Percentiles rank a stretch among this genome's conserved stretches.
phyloP scores from a whole-genome alignment of 2,888 invertebrate species.

The Druceiella hillmani region DNA sequence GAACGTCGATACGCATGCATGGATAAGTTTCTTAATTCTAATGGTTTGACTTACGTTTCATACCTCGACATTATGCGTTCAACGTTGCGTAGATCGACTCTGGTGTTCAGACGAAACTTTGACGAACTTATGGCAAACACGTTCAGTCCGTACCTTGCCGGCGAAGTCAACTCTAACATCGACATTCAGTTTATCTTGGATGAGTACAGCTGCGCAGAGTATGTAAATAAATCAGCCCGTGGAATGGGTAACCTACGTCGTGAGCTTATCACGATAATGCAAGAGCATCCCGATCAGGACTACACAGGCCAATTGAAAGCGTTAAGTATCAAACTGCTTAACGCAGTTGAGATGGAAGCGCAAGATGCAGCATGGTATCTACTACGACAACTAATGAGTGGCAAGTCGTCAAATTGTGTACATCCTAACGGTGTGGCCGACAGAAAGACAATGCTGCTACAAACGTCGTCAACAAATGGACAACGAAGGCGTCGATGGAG shows the following conservation, averaged over 20 bases:
- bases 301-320: conserved; percentile 26
- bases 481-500: conserved; percentile 24
- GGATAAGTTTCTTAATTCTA: conserved; percentile 27
- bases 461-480: conserved; percentile 27
- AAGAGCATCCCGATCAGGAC: conserved; percentile 31
- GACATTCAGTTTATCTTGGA: conserved; percentile 29
- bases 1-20: conserved; percentile 27
- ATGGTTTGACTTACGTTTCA: conserved; percentile 27
- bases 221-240: conserved; percentile 18
- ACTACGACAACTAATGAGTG: conserved; percentile 34
- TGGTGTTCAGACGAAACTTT: conserved; percentile 27
- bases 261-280: conserved; percentile 26
- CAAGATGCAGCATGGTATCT: conserved; percentile 40
- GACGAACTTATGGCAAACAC: conserved; percentile 30
- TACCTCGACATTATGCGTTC: conserved; percentile 28
- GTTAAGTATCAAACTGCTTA: conserved; percentile 29
- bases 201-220: conserved; percentile 28
- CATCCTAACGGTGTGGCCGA: conserved; percentile 33
- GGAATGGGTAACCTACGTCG: conserved; percentile 29
- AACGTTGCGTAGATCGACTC: conserved; percentile 24
- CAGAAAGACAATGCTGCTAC: conserved; percentile 29
- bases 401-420: conserved; percentile 27
- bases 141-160: conserved; percentile 30
- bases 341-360: conserved; percentile 29
- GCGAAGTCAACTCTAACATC: conserved; percentile 27